phyloP scores from a whole-genome alignment of 2,888 invertebrate genomes.

The Nezara viridula region DNA sequence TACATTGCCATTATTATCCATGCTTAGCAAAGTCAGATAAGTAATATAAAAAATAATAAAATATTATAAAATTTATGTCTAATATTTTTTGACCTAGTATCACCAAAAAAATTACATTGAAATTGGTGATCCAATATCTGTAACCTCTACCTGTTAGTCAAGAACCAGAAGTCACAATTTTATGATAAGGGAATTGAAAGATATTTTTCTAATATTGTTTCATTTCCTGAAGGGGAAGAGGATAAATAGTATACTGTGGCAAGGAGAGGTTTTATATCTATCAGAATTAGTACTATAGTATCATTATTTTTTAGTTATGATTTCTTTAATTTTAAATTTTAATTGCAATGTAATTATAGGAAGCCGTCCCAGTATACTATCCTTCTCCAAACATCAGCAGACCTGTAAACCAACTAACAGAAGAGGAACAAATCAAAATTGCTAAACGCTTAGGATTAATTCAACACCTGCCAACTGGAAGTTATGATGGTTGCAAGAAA shows the following conservation, averaged over 20 bases:
- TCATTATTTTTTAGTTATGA: not conserved
- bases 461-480: slow-evolving; percentile 88
- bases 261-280: not conserved
- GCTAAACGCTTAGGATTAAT: slow-evolving; percentile 90
- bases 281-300: not conserved
- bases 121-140: too few relatives aligned
- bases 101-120: too few relatives aligned
- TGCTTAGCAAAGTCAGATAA: too few relatives aligned
- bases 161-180: too few relatives aligned
- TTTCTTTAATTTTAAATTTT: slow-evolving; percentile 48
- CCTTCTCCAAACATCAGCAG: slow-evolving; percentile 77
- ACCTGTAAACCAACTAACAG: slow-evolving; percentile 77
- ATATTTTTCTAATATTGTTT: not conserved
- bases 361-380: slow-evolving; percentile 77
- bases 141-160: too few relatives aligned
- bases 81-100: too few relatives aligned
- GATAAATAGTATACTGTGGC: not conserved
- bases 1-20: too few relatives aligned
- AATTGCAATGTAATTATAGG: slow-evolving; percentile 69
- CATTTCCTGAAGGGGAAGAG: not conserved
- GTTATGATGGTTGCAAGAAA: slow-evolving; percentile 77
- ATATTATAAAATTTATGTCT: too few relatives aligned
- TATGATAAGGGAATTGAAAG: too few relatives aligned
- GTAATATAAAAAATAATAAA: too few relatives aligned
- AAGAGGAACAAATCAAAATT: slow-evolving; percentile 88